These are phyloP conservation scores for Gymnogyps californianus DNA, from an alignment of 2,113 vertebrate species.

Conservation along the genomic window DNA sequence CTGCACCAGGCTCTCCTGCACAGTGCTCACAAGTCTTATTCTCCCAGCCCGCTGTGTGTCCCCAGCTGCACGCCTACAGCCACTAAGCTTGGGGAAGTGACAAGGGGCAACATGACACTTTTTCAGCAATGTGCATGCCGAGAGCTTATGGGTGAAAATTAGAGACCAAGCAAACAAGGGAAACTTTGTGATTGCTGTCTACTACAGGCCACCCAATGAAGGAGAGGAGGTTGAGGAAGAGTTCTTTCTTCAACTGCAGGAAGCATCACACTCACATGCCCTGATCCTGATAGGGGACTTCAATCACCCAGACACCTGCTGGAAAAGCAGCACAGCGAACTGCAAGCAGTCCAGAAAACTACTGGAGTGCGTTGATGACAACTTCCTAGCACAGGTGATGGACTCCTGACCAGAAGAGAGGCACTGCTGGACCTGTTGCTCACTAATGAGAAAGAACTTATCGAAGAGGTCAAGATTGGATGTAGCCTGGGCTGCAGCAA, in stretches of 20 bases:
- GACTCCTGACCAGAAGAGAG: background rate
- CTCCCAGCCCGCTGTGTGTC: too few relatives aligned
- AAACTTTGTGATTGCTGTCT: background rate
- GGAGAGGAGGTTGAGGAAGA: background rate
- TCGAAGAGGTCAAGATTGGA: too few relatives aligned
- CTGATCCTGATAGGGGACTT: background rate
- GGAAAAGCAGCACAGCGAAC: too few relatives aligned
- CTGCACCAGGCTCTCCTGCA: too few relatives aligned
- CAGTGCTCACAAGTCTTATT: too few relatives aligned
- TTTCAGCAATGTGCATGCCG: background rate
- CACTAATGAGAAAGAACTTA: too few relatives aligned
- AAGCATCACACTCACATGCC: background rate
- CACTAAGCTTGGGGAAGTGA: background rate
- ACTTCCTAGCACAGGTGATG: background rate
- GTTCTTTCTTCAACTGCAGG: background rate
- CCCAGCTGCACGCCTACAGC: too few relatives aligned
- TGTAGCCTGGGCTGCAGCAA: too few relatives aligned
- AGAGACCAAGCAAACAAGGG: too few relatives aligned
- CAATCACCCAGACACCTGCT: background rate
- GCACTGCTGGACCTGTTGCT: background rate
- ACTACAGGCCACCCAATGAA: background rate
- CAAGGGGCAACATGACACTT: background rate
- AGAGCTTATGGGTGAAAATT: background rate
- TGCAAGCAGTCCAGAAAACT: too few relatives aligned
- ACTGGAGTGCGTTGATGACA: background rate